These are phyloP conservation scores for Doryteuthis pealeii DNA, from an alignment of 1,140 invertebrate species.

Conservation along the genomic window DNA sequence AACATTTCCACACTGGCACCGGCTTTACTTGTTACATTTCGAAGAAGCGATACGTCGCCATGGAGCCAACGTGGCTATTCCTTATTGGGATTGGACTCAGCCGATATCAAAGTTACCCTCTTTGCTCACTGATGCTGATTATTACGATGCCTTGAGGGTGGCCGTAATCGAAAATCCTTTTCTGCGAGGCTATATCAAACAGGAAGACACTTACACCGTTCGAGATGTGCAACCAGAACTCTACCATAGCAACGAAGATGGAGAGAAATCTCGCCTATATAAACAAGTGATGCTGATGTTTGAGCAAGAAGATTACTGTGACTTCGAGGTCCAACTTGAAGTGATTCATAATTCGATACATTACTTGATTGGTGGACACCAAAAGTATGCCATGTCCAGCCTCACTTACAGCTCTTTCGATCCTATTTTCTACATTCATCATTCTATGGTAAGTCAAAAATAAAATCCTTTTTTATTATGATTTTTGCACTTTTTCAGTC, in stretches of 20 bases:
- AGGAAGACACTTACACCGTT: slow-evolving; percentile 1
- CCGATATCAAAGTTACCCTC: slow-evolving; percentile 20
- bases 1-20: slow-evolving; percentile 29
- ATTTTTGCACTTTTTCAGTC: no score
- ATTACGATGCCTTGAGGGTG: slow-evolving; percentile 19
- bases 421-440: slow-evolving; percentile 8
- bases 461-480: no score
- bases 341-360: slow-evolving; percentile 28
- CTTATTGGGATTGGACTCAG: slow-evolving; percentile 32
- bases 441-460: slow-evolving; percentile 6
- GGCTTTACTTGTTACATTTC: slow-evolving; percentile 20
- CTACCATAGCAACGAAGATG: slow-evolving; percentile 13
- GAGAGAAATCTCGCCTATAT: slow-evolving; percentile 9
- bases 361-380: slow-evolving; percentile 21
- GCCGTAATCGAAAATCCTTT: background rate
- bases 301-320: slow-evolving; percentile 31
- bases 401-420: slow-evolving; percentile 17
- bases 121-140: slow-evolving; percentile 16
- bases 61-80: slow-evolving; percentile 20
- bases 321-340: slow-evolving; percentile 30
- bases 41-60: slow-evolving; percentile 25
- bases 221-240: slow-evolving; percentile 18
- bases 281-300: slow-evolving; percentile 26
- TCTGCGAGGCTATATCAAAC: background rate
- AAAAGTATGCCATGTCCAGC: slow-evolving; percentile 21